These are phyloP conservation scores for Labeo rohita DNA, from an alignment of 2,113 vertebrate species.

Conservation along the genomic window DNA sequence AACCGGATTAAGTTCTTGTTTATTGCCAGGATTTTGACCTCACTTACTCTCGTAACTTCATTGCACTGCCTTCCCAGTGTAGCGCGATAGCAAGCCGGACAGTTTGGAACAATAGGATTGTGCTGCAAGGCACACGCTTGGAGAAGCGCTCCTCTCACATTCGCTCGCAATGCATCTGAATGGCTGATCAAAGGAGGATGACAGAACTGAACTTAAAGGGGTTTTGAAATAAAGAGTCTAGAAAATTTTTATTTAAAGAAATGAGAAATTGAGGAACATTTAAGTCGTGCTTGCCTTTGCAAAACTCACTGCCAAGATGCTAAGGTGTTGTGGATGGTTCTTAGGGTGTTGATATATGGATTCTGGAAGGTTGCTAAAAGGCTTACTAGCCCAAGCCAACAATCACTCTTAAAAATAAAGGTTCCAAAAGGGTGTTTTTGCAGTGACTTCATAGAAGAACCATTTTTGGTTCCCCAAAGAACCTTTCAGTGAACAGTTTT, in stretches of 20 bases:
- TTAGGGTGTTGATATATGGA: not conserved
- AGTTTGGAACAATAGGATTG: slow-evolving; percentile 56
- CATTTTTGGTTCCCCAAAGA: too few relatives aligned
- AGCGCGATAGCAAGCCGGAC: slow-evolving; percentile 9
- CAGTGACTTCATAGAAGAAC: too few relatives aligned
- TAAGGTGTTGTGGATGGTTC: not conserved
- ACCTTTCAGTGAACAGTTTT: too few relatives aligned
- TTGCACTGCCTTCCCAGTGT: slow-evolving; percentile 15
- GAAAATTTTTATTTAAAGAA: not conserved
- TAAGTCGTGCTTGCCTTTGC: not conserved
- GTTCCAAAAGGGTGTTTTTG: too few relatives aligned
- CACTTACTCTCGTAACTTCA: slow-evolving; percentile 56
- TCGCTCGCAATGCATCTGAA: not conserved
- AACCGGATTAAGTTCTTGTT: slow-evolving; percentile 71
- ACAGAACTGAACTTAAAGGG: not conserved
- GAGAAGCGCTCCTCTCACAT: slow-evolving; percentile 1
- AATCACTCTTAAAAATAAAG: not conserved
- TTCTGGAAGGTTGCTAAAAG: not conserved
- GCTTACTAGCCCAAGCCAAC: not conserved
- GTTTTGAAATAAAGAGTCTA: not conserved
- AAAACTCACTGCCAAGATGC: not conserved
- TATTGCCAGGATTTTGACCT: slow-evolving; percentile 66
- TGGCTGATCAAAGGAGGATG: not conserved
- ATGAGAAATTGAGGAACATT: not conserved
- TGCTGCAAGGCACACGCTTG: not conserved